A percentile compares a stretch with the other conserved stretches of the same genome.
These are phyloP conservation scores for Belgica antarctica DNA, from an alignment of 2,888 invertebrate species.

Conservation along the genomic window DNA sequence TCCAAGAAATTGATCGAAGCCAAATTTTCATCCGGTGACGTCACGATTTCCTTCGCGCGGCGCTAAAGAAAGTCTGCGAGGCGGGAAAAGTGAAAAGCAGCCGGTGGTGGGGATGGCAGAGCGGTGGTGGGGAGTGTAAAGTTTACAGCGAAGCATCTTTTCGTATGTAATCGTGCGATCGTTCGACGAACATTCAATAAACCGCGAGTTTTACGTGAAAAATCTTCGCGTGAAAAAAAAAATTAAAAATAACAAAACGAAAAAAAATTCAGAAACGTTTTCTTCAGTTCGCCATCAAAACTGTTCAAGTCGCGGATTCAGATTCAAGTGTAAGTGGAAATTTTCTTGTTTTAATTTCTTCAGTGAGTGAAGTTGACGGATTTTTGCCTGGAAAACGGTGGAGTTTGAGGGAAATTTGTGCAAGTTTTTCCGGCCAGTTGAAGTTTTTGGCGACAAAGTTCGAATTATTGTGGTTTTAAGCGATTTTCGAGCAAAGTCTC, in stretches of 20 bases:
- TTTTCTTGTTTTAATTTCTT: slow-evolving; percentile 28
- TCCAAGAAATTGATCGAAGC: no score
- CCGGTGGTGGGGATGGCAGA: slow-evolving; percentile 7
- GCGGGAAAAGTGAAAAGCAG: not conserved
- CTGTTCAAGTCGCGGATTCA: slow-evolving; percentile 57
- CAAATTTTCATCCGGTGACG: not conserved
- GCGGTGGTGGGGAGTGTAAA: slow-evolving; percentile 32
- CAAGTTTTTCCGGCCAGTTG: not conserved
- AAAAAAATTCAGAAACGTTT: slow-evolving; percentile 41
- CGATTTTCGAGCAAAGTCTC: not conserved
- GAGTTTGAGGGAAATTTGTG: not conserved
- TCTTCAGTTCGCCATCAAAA: slow-evolving; percentile 58
- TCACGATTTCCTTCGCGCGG: not conserved
- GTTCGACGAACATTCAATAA: slow-evolving; percentile 3
- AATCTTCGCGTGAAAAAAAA: no score
- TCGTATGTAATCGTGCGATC: not conserved
- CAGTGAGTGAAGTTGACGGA: slow-evolving; percentile 42
- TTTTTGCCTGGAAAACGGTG: not conserved
- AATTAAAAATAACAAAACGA: slow-evolving; percentile 35
- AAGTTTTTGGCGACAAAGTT: not conserved
- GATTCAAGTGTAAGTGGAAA: slow-evolving; percentile 50
- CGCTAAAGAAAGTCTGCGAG: no score
- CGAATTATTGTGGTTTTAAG: not conserved
- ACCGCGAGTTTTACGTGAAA: not conserved
- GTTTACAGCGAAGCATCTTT: not conserved